A percentile compares a stretch with the other conserved stretches of the same genome.
Conservation (phyloP, 2,113 vertebrate genomes). For the Colius striatus region DNA sequence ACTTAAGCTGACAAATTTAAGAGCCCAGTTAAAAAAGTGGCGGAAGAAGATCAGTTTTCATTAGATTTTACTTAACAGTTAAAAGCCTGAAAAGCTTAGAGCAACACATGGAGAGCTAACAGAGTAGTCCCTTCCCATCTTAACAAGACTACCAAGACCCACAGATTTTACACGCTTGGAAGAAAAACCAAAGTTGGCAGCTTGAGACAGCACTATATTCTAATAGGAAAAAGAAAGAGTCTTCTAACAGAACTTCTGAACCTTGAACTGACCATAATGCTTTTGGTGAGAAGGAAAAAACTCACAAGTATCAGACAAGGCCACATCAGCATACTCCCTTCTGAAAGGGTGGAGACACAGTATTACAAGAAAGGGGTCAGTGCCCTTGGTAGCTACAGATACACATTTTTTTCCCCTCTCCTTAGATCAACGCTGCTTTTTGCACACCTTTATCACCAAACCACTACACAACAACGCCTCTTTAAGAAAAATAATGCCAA, state of each 20-base stretch:
- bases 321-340: not conserved
- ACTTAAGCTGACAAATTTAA: not conserved
- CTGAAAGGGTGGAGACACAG: not conserved
- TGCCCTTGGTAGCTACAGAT: not conserved
- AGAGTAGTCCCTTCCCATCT: not conserved
- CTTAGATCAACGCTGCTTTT: not conserved
- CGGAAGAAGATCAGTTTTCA: not conserved
- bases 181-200: not conserved
- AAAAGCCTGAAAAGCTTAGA: not conserved
- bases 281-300: not conserved
- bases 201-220: not conserved
- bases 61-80: not conserved
- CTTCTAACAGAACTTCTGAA: not conserved
- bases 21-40: not conserved
- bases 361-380: not conserved
- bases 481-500: not conserved
- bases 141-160: not conserved
- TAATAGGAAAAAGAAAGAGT: not conserved
- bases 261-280: not conserved
- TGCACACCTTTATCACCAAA: not conserved
- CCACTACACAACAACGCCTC: not conserved
- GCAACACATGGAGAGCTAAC: not conserved
- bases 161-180: not conserved
- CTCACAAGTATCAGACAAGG: not conserved
- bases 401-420: not conserved